Conservation (phyloP, 1,140 invertebrate genomes). For the Sminthurinus signatus region DNA sequence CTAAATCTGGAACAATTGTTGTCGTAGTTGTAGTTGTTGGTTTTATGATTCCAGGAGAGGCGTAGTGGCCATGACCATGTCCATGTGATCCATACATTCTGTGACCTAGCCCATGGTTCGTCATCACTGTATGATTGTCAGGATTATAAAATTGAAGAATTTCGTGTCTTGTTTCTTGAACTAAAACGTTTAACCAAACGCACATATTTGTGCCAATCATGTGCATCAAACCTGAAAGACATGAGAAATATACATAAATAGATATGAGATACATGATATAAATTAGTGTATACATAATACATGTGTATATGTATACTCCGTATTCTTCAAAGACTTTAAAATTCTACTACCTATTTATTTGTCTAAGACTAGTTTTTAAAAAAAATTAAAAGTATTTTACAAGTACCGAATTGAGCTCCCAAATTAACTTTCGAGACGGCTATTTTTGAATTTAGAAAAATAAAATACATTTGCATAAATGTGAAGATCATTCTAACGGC, state of each 20-base stretch:
- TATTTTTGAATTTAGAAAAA: conserved; percentile 57
- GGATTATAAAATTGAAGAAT: conserved; percentile 49
- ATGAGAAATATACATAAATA: no score
- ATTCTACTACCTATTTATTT: no score
- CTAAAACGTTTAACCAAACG: conserved; percentile 73
- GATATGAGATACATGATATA: no score
- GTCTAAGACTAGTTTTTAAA: no score
- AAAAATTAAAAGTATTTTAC: no score
- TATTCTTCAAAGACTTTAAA: no score
- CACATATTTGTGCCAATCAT: conserved; percentile 75
- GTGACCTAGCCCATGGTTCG: not conserved
- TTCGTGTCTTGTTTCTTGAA: conserved; percentile 72
- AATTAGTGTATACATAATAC: no score
- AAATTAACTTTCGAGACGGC: conserved; percentile 45
- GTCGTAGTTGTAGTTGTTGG: not conserved
- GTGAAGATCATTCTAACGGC: conserved; percentile 54
- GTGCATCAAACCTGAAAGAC: conserved; percentile 76
- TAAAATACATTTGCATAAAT: conserved; percentile 59
- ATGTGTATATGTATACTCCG: no score
- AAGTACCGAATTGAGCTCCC: conserved; percentile 65
- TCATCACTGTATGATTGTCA: conserved; percentile 30
- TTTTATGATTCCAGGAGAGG: no score
- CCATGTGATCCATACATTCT: not conserved
- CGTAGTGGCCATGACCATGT: not conserved
- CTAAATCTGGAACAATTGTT: no score